Conservation (phyloP, 2,113 vertebrate genomes). For the Pungitius pungitius region DNA sequence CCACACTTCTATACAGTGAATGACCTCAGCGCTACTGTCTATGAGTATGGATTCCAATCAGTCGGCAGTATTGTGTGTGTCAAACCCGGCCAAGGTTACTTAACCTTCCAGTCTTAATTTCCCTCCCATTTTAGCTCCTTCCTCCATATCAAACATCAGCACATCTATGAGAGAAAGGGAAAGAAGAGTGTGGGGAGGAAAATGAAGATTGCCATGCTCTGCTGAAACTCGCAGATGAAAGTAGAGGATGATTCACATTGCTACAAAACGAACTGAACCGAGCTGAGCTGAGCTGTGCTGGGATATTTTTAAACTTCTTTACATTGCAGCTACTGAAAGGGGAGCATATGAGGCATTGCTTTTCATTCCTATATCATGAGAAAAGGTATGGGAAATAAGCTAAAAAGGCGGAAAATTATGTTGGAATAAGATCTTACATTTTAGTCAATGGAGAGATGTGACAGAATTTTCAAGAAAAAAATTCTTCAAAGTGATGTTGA, state of each 20-base stretch:
- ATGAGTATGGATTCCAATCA: slow-evolving; percentile 76
- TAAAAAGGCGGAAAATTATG: background rate
- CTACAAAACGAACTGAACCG: slow-evolving; percentile 75
- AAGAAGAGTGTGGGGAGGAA: slow-evolving; percentile 62
- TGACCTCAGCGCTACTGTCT: slow-evolving; percentile 74
- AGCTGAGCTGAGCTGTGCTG: slow-evolving; percentile 62
- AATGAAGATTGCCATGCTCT: slow-evolving; percentile 77
- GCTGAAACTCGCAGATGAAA: slow-evolving; percentile 77
- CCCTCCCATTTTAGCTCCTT: slow-evolving; percentile 76
- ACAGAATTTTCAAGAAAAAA: background rate
- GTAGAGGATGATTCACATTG: slow-evolving; percentile 76
- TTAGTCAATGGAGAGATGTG: background rate
- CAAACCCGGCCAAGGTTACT: slow-evolving; percentile 79
- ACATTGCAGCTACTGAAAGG: slow-evolving; percentile 55
- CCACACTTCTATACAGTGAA: slow-evolving; percentile 74
- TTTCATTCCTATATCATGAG: slow-evolving; percentile 61
- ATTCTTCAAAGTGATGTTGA: background rate
- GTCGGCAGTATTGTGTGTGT: slow-evolving; percentile 75
- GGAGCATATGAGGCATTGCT: slow-evolving; percentile 62
- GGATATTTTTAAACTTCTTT: slow-evolving; percentile 77
- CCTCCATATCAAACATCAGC: slow-evolving; percentile 78
- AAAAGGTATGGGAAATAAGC: slow-evolving; percentile 36
- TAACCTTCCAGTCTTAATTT: slow-evolving; percentile 80
- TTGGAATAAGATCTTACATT: slow-evolving; percentile 27
- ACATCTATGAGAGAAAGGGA: slow-evolving; percentile 61